These are phyloP conservation scores for Machaerirhynchus nigripectus DNA, from an alignment of 2,113 vertebrate species.

Conservation along the genomic window DNA sequence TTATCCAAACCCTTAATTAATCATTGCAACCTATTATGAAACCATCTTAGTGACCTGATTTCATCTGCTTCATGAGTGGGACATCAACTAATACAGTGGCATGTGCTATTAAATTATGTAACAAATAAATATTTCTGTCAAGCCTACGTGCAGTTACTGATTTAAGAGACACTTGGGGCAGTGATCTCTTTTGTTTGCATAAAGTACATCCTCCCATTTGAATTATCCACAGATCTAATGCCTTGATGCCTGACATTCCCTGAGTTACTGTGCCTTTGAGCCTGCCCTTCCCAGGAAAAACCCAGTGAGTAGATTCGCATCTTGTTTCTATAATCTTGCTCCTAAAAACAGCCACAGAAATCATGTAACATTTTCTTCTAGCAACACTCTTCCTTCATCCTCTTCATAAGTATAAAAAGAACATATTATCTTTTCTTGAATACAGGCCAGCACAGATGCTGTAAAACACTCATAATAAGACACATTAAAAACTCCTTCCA, in stretches of 20 bases:
- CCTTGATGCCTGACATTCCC: neutral
- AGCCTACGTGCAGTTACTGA: neutral
- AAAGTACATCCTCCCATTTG: neutral
- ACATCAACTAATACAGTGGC: neutral
- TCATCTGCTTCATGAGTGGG: neutral
- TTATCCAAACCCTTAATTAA: neutral
- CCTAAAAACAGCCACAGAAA: constrained; percentile 20
- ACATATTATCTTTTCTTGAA: constrained; percentile 10
- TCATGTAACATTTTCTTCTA: neutral
- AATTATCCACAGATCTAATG: neutral
- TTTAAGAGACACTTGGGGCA: neutral
- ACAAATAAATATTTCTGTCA: neutral
- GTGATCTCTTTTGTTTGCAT: neutral
- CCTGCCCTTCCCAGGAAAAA: neutral
- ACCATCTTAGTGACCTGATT: neutral
- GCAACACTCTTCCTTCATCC: neutral
- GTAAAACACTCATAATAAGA: constrained; percentile 9
- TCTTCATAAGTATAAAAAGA: constrained; percentile 26
- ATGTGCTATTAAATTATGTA: neutral
- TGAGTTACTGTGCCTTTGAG: neutral
- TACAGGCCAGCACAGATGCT: neutral
- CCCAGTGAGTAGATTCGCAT: neutral
- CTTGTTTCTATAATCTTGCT: neutral
- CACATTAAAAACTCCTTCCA: neutral
- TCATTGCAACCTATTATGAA: neutral